Conservation (phyloP, 2,113 vertebrate genomes). For the Epinephelus moara region DNA sequence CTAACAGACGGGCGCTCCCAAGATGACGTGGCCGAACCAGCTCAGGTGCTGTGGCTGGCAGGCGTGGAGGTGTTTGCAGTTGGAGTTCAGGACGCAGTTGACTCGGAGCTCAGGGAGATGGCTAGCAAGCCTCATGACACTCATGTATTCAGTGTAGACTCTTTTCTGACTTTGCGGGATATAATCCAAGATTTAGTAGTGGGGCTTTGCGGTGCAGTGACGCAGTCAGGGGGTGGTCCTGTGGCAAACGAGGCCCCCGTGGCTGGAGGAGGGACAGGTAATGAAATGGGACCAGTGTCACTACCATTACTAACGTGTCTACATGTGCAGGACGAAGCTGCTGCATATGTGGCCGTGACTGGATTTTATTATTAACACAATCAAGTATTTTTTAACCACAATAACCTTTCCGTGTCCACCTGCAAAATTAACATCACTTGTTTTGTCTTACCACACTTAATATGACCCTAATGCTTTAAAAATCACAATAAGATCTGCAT, state of each 20-base stretch:
- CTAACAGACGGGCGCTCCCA: slow-evolving; percentile 87
- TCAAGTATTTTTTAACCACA: slow-evolving; percentile 61
- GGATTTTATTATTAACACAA: slow-evolving; percentile 71
- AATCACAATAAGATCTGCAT: slow-evolving; percentile 67
- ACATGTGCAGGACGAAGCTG: slow-evolving; percentile 63
- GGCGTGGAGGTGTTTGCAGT: slow-evolving; percentile 88
- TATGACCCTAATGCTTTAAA: slow-evolving; percentile 47
- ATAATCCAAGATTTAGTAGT: slow-evolving; percentile 89
- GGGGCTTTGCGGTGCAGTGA: slow-evolving; percentile 84
- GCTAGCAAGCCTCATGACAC: slow-evolving; percentile 83
- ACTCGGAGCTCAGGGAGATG: slow-evolving; percentile 88
- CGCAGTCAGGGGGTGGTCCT: slow-evolving; percentile 67
- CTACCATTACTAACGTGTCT: slow-evolving; percentile 75
- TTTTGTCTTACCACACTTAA: slow-evolving; percentile 56
- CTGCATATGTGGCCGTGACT: slow-evolving; percentile 53
- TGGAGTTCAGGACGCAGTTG: slow-evolving; percentile 88
- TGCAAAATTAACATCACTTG: slow-evolving; percentile 78
- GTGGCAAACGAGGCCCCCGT: slow-evolving; percentile 83
- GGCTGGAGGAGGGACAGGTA: slow-evolving; percentile 91
- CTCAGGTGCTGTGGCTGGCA: slow-evolving; percentile 84
- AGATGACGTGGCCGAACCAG: slow-evolving; percentile 86
- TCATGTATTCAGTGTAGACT: slow-evolving; percentile 90
- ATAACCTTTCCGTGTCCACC: slow-evolving; percentile 70
- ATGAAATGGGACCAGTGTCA: slow-evolving; percentile 73
- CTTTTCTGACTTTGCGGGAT: slow-evolving; percentile 86